Evolutionary conservation across 2,888 invertebrate genomes (phyloP).

Genomic region (Troides helena): DNA sequence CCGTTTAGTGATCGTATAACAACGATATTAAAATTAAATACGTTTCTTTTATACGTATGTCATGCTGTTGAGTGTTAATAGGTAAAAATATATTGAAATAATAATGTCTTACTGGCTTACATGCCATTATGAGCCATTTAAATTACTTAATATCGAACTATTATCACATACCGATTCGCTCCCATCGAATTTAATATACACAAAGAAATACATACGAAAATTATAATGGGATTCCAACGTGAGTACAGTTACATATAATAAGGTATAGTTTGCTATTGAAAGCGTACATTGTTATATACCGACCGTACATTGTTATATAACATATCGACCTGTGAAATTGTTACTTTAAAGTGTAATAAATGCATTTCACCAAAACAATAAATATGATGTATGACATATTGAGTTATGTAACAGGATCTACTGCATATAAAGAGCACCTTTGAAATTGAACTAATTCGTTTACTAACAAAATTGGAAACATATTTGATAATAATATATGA

Average conservation of each 20-base stretch:
- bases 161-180: constrained; percentile 66
- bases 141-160: constrained; percentile 55
- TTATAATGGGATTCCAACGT: neutral
- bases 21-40: neutral
- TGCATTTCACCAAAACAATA: constrained; percentile 70
- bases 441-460: no score
- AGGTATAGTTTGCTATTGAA: no score
- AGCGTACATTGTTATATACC: neutral
- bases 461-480: neutral
- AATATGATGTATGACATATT: constrained; percentile 34
- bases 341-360: constrained; percentile 65
- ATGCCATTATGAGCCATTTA: constrained; percentile 1
- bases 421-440: constrained; percentile 63
- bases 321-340: neutral
- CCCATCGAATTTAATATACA: constrained; percentile 2
- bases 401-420: constrained; percentile 38
- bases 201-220: neutral
- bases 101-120: neutral
- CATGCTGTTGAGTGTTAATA: neutral
- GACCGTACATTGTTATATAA: no score
- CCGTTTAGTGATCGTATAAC: constrained; percentile 32
- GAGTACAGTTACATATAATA: neutral
- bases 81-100: neutral
- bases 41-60: neutral
- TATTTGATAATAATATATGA: no score